Percentiles rank a stretch among this genome's conserved stretches.
phyloP scores from a whole-genome alignment of 2,113 vertebrate genomes.

The Lucifuga dentata region DNA sequence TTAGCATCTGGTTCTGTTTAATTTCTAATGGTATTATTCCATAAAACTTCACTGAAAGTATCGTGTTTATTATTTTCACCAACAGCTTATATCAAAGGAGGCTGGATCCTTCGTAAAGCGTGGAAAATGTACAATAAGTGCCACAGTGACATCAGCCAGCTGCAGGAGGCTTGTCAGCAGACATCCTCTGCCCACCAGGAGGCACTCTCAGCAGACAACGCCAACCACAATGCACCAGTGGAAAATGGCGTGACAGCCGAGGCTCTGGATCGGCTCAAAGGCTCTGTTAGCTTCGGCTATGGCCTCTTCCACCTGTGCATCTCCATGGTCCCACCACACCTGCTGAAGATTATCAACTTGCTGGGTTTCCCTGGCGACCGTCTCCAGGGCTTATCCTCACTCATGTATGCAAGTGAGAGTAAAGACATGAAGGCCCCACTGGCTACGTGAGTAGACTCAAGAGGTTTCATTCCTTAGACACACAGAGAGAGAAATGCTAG shows the following conservation, averaged over 20 bases:
- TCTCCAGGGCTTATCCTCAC: conserved; percentile 94
- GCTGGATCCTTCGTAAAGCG: conserved; percentile 98
- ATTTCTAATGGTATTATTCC: no score
- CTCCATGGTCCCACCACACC: conserved; percentile 99
- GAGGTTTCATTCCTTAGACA: conserved; percentile 77
- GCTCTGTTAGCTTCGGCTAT: conserved; percentile 99
- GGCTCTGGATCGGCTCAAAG: conserved; percentile 95
- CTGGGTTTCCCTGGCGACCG: conserved; percentile 99
- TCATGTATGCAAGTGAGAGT: conserved; percentile 98
- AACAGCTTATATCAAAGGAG: conserved; percentile 97
- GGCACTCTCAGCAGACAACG: conserved; percentile 87
- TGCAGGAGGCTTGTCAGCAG: conserved; percentile 91
- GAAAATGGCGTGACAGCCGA: conserved; percentile 90
- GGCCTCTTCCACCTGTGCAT: conserved; percentile 99
- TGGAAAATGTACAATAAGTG: conserved; percentile 99
- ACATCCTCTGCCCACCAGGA: conserved; percentile 85
- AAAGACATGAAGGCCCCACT: conserved; percentile 99
- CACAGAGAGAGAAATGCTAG: not conserved
- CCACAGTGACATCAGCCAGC: conserved; percentile 95
- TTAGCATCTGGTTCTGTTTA: no score
- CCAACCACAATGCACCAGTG: conserved; percentile 91
- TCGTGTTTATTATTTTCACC: conserved; percentile 15
- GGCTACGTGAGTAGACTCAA: conserved; percentile 94
- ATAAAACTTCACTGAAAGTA: no score
- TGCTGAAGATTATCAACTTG: conserved; percentile 99